Base-by-base conservation (phyloP, 2,888 invertebrate genomes). In the Drosophila emarginata region DNA sequence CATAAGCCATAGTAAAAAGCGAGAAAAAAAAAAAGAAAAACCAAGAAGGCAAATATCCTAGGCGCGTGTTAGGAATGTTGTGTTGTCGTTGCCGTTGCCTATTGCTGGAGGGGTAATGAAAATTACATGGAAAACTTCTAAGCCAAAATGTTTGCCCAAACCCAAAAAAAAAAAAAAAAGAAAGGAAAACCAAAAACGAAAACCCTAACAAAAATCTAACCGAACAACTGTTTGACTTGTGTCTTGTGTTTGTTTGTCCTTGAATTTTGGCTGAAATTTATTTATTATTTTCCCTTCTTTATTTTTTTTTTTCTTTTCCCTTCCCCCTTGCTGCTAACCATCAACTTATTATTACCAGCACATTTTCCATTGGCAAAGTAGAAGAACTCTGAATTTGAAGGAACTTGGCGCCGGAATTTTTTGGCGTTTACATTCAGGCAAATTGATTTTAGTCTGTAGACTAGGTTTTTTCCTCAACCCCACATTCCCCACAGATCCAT, bases 61-160 rank as follows among this genome's bases (percentile, higher is more conserved):
- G 23, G 26, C 32, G 56, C 36, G 18, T 6, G 21, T 28, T n/a
- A 18, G 51, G 18, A 54, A 4, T n/a, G 2, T 57, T 15, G 40
- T 45, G 40, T 45, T 45, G 45, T 45, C 45, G 45, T 45, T 37
- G 50, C 66, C 37, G 2, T n/a, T 18, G 18, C 12, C 21, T 45
- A 64, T 36, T 52, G 15, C 74, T 59, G 54, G 59, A 56, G 59
- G 59, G 69, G 68, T 88, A 82, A 82, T 86, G 81, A 82, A 82
- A 82, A 88, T 82, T 88, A 88, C 87, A 77, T 77, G 75, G 57
- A 72, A 70, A 81, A 85, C 71, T 87, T 87, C 88, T 79, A 85
- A 80, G 82, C 87, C 58, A 75, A 80, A 84, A 87, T 87, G 81
- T 80, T 80, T 80, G 79, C 51, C 36, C 45, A 12, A 45, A 21